phyloP scores from a whole-genome alignment of 2,113 vertebrate genomes.

The Phalacrocorax carbo region DNA sequence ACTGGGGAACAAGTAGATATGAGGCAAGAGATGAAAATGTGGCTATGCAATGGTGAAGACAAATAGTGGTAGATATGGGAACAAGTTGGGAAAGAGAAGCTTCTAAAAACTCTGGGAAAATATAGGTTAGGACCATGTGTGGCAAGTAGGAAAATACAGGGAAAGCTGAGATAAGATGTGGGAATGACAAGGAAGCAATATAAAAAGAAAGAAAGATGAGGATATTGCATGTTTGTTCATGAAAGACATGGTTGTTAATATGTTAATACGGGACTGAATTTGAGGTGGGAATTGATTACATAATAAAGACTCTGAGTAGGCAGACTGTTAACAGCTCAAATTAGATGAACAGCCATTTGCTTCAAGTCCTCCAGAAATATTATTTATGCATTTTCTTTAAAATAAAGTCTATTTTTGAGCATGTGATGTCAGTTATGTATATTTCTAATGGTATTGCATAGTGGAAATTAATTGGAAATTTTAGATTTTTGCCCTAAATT shows the following conservation, averaged over 20 bases:
- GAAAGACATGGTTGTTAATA: not conserved
- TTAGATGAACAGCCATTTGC: not conserved
- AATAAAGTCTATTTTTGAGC: not conserved
- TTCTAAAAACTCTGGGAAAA: not conserved
- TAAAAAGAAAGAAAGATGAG: not conserved
- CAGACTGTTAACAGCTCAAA: not conserved
- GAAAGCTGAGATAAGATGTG: not conserved
- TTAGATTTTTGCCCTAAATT: not conserved
- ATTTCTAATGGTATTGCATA: not conserved
- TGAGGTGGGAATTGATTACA: not conserved
- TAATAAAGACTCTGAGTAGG: not conserved
- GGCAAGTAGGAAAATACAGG: not conserved
- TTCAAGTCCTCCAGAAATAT: not conserved
- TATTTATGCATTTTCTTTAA: not conserved
- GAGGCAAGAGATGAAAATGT: not conserved
- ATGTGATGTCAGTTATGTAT: not conserved
- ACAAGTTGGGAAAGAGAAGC: not conserved
- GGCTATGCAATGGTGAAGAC: not conserved
- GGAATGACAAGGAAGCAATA: not conserved
- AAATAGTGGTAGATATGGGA: not conserved
- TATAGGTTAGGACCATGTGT: not conserved
- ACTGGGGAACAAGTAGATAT: not conserved
- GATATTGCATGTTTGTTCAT: not conserved
- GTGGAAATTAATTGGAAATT: not conserved
- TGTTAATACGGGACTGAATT: not conserved